Evolutionary conservation across 2,888 invertebrate genomes (phyloP).

Genomic region (Hermodice carunculata): DNA sequence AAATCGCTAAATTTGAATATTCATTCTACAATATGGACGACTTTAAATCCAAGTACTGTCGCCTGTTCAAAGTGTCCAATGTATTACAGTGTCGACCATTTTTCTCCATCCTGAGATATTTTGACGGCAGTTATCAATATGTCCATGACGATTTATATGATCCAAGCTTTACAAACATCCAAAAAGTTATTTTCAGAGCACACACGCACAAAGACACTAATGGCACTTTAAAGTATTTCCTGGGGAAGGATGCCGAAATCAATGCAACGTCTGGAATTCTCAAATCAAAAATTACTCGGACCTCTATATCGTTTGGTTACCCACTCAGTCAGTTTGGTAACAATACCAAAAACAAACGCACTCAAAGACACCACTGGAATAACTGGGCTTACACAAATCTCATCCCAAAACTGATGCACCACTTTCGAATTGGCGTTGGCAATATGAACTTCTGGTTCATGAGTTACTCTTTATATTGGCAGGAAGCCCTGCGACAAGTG

Average conservation of each 20-base stretch:
- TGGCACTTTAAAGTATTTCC: conserved; percentile 7
- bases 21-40: conserved; percentile 9
- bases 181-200: conserved; percentile 19
- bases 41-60: conserved; percentile 16
- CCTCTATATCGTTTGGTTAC: conserved; percentile 15
- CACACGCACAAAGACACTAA: background rate
- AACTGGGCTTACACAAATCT: background rate
- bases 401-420: background rate
- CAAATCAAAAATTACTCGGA: conserved; percentile 15
- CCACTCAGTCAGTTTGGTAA: conserved; percentile 5
- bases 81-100: conserved; percentile 10
- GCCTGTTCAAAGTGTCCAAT: conserved; percentile 2
- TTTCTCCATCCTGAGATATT: conserved; percentile 22
- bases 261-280: background rate
- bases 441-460: conserved; percentile 11
- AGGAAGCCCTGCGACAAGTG: background rate
- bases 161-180: conserved; percentile 27
- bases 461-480: conserved; percentile 4
- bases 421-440: background rate
- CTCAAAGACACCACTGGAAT: background rate
- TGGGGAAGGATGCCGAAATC: conserved; percentile 19
- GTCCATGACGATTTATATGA: conserved; percentile 27
- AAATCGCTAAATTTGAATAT: conserved; percentile 19
- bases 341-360: background rate
- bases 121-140: conserved; percentile 24